These are phyloP conservation scores for Acronicta leporina DNA, from an alignment of 2,888 invertebrate genomes.

Conservation along the genomic window DNA sequence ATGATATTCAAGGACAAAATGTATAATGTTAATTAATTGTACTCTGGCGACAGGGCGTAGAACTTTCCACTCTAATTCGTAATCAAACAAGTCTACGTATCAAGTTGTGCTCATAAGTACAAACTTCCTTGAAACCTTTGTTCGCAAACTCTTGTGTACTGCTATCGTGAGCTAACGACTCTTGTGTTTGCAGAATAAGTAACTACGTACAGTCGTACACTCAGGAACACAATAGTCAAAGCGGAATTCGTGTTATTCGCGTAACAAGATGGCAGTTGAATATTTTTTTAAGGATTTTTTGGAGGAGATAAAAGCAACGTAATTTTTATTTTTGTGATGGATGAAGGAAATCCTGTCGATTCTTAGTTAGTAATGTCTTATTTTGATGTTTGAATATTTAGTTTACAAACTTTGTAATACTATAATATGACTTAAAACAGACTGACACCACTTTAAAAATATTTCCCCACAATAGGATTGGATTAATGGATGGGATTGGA, in stretches of 20 bases:
- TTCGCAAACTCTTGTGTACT: constrained; percentile 60
- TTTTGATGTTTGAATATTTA: too few relatives aligned
- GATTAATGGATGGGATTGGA: too few relatives aligned
- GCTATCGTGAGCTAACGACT: constrained; percentile 63
- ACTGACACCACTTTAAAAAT: too few relatives aligned
- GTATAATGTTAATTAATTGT: constrained; percentile 30
- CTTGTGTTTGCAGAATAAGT: constrained; percentile 56
- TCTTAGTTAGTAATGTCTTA: background rate
- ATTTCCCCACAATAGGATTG: too few relatives aligned
- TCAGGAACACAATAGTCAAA: constrained; percentile 38
- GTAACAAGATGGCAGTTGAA: constrained; percentile 25
- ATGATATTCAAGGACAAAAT: background rate
- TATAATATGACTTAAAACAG: too few relatives aligned
- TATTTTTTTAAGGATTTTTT: constrained; percentile 5
- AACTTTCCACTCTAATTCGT: constrained; percentile 32
- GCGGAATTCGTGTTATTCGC: constrained; percentile 33
- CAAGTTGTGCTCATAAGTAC: constrained; percentile 52
- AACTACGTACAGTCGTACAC: constrained; percentile 29
- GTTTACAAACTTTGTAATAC: too few relatives aligned
- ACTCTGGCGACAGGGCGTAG: background rate
- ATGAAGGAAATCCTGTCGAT: background rate
- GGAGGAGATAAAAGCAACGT: background rate
- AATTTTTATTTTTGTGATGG: background rate
- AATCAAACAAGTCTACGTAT: constrained; percentile 45
- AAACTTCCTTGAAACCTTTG: constrained; percentile 59